phyloP scores from a whole-genome alignment of 2,888 invertebrate species.

The Sclerodermus sp. region DNA sequence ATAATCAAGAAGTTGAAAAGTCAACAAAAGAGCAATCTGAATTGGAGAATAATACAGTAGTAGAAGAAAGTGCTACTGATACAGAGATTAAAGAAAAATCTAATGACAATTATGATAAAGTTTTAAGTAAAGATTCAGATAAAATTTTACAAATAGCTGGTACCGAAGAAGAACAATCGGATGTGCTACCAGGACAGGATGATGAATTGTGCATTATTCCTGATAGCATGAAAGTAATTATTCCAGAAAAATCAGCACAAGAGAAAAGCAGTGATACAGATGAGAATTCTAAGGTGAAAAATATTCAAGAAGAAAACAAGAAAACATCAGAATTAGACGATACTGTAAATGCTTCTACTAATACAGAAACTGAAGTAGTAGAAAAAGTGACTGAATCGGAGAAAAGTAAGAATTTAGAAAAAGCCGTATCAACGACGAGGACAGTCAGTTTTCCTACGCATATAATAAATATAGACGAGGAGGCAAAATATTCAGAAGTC shows the following conservation, averaged over 20 bases:
- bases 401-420: too few relatives aligned
- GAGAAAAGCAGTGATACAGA: conserved; percentile 20
- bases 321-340: conserved; percentile 7
- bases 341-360: background rate
- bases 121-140: too few relatives aligned
- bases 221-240: conserved; percentile 50
- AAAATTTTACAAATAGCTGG: conserved; percentile 5
- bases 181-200: conserved; percentile 50
- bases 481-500: conserved; percentile 46
- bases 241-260: conserved; percentile 24
- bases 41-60: background rate
- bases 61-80: conserved; percentile 2
- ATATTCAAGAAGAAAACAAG: background rate
- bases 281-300: conserved; percentile 17
- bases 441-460: conserved; percentile 20
- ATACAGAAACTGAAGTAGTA: conserved; percentile 3
- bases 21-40: conserved; percentile 3
- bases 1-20: conserved; percentile 1
- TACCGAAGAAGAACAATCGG: conserved; percentile 34
- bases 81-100: conserved; percentile 2
- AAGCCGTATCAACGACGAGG: conserved; percentile 3
- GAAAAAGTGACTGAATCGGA: conserved; percentile 1
- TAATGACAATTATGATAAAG: background rate
- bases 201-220: conserved; percentile 55
- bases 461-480: conserved; percentile 60